Evolutionary conservation across 1,140 invertebrate genomes (phyloP), one percentile per base, ranked within the genome.

Genomic region (Cheumatopsyche charites): DNA sequence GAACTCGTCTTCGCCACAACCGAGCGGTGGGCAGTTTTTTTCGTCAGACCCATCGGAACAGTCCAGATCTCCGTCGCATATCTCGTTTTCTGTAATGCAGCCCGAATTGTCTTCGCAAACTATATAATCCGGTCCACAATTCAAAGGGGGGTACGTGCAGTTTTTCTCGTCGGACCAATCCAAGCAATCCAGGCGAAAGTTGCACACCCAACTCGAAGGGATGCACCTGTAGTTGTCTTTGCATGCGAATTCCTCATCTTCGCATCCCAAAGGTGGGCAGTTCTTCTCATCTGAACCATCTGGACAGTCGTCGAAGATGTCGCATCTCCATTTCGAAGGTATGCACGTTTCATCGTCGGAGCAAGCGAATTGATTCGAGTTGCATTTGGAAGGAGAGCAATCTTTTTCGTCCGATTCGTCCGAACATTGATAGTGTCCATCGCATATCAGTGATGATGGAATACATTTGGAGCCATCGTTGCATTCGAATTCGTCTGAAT

Each of bases 161-260:
- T 55, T 55, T 19, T 9, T 17, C 21, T 55, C 49, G 17, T 55
- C 49, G 4, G 49, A 55, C 5, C 7, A 12, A 23, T 55, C 49
- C 5, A 9, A 3, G 12, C 49, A 55, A 21, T 55, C 49, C 3
- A 19, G 17, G 17, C 15, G 7, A 4, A 7, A 19, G 12, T 55
- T 19, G 21, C 49, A 55, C 4, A 55, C 49, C 9, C 17, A 55
- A 1, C 17, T 17, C 4, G 3, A 5, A 1, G 49, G 49, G 21
- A 55, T 55, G 49, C 49, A 55, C 7, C 90, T 80, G 9, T 5
- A 4, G 4, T 49, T 49, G 45, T 49, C n/a, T 7, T 11, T 4
- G 15, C 45, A 49, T 15, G 7, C 15, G 15, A 49, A 49, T 15
- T 49, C 7, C 4, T 49, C 49, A 11, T 17, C 49, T 1, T 11